A percentile compares a stretch with the other conserved stretches of the same genome.
phyloP scores from a whole-genome alignment of 2,113 vertebrate genomes.

The Poecilia latipinna region DNA sequence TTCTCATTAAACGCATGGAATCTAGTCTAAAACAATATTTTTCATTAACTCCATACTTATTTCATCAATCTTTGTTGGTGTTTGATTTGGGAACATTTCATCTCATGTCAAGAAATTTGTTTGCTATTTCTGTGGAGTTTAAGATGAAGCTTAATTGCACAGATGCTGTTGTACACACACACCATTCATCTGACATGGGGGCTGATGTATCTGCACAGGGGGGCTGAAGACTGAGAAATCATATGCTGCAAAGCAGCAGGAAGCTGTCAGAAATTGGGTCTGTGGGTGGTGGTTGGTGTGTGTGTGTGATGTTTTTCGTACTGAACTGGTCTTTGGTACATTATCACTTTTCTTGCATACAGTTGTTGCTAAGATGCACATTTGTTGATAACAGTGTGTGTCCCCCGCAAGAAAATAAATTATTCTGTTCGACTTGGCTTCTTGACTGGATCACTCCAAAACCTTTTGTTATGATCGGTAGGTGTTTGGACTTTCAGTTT shows the following conservation, averaged over 20 bases:
- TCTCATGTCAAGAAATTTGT: neutral
- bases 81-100: neutral
- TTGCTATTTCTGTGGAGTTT: neutral
- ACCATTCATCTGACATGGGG: neutral
- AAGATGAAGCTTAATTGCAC: neutral
- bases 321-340: neutral
- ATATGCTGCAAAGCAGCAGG: constrained; percentile 1
- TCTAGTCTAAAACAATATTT: neutral
- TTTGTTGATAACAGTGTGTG: neutral
- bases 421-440: neutral
- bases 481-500: too few relatives aligned
- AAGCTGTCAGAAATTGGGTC: constrained; percentile 5
- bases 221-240: neutral
- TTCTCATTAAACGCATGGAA: too few relatives aligned
- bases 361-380: neutral
- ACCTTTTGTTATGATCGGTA: too few relatives aligned
- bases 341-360: neutral
- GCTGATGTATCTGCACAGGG: neutral
- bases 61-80: neutral
- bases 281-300: neutral
- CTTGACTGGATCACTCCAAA: neutral
- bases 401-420: neutral
- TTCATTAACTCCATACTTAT: neutral
- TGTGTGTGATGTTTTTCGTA: neutral
- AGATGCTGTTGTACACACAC: constrained; percentile 8